Evolutionary conservation across 2,797 vertebrate species (phyloP).

Genomic region (Clarias platycephalus): DNA sequence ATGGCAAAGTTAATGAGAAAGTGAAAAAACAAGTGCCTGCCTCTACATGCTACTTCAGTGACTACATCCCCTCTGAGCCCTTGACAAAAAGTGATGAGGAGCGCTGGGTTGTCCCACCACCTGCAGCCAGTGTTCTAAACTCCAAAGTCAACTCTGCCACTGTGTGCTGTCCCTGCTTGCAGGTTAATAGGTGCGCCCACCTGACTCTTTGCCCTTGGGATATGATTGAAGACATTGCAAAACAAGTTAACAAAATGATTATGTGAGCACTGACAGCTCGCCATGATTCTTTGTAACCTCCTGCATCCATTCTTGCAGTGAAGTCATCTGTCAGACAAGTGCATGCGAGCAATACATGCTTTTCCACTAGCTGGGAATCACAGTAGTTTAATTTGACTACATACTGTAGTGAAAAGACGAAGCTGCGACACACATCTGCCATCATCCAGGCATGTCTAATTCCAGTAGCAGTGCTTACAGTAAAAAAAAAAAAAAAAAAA

Average conservation of each 20-base stretch:
- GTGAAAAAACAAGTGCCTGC: not conserved
- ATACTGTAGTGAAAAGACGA: conserved; percentile 9
- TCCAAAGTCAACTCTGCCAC: conserved; percentile 29
- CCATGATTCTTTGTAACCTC: not conserved
- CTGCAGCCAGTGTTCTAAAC: conserved; percentile 4
- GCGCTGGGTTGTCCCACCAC: conserved; percentile 22
- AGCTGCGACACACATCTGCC: conserved; percentile 5
- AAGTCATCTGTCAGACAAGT: not conserved
- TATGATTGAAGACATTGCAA: not conserved
- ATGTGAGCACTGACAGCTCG: not conserved
- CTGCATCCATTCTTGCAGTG: not conserved
- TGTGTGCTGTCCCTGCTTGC: not conserved
- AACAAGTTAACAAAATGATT: conserved; percentile 5
- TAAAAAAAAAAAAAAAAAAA: not conserved
- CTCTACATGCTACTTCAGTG: conserved; percentile 4
- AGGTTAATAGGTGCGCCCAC: not conserved
- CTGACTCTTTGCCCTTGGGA: conserved; percentile 15
- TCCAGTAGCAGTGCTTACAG: not conserved
- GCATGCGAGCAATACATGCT: not conserved
- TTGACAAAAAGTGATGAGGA: conserved; percentile 18
- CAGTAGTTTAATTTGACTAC: not conserved
- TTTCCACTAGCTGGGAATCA: not conserved
- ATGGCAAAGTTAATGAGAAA: conserved; percentile 8
- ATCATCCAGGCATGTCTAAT: not conserved
- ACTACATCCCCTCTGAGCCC: not conserved